Base-by-base conservation (phyloP, 2,888 invertebrate genomes). In the Parochlus steinenii region DNA sequence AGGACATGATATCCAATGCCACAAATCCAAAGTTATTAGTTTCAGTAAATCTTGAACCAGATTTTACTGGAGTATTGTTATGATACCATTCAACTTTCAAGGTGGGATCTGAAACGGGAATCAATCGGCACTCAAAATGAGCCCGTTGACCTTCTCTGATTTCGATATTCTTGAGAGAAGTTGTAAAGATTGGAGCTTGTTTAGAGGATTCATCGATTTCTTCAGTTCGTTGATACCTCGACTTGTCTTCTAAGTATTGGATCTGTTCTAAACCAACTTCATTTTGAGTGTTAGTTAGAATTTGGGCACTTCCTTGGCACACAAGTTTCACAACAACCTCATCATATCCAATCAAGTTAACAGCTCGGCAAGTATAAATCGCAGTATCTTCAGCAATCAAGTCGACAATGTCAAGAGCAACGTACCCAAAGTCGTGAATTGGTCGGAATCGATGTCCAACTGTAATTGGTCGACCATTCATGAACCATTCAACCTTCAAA, bases 1-100 rank as follows among this genome's bases (percentile, higher is more conserved):
- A 83, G 46, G 92, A 83, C 66, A 92, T 74, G 46, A 98, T 92
- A 53, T 98, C 97, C 39, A 98, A 64, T 16, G 93, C 89, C 10
- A 95, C 93, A 54, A 90, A 97, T 27, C 97, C 97, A 55, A 98
- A 97, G 60, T 89, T 95, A 52, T 92, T 86, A 6, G 89, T 87
- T 60, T 93, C 89, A 8, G 86, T 83, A 56, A 95, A 97, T 47
- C 97, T 74, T 6, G 92, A 90, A 26, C 93, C 92, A 42, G 86
- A 85, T 58, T 89, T 87, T 1, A 92, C 66, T 1, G 89, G 83
- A 44, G 71, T 69, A 48, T 85, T 86, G 51, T 93, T 90, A 50
- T 89, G 85, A 62, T 82, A 89, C 92, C 93, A 93, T 59, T 90
- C 87, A 1, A 93, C 87, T 55, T 81, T 83, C 78, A 93, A 77